Evolutionary conservation across 2,797 vertebrate genomes (phyloP), one percentile per base, ranked within the genome.

Genomic region (Poliocrania exsul): DNA sequence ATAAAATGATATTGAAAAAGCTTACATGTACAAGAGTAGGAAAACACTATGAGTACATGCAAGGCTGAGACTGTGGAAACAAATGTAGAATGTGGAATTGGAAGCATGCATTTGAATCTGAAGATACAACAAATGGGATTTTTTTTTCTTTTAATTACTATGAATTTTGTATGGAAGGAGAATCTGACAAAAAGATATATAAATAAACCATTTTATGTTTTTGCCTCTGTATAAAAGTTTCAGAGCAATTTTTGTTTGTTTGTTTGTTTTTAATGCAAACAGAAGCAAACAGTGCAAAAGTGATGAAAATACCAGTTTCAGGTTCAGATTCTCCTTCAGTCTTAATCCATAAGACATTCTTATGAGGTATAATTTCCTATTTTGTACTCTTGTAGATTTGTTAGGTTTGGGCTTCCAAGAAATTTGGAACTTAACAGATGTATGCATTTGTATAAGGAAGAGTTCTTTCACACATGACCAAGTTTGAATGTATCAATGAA

Each of bases 61-160:
- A 75, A 79, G 25, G 8, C 5, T 9, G 5, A 73, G 37, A 37
- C 31, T 72, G 50, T 66, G n/a, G 26, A 85, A 80, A 7, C 4
- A 47, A 28, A 54, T 20, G 3, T 16, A 46, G 21, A 73, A 54
- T 1, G 0, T 1, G 1, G 6, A 57, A 35, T 4, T 62, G 10
- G 28, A 80, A 81, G 3, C 2, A n/a, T 15, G 6, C 7, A 14
- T 56, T 38, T 78, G 23, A 66, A 75, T 31, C 25, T 53, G 53
- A 88, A 71, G 4, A 65, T 67, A 6, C 21, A n/a, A 12, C 6
- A 87, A 84, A 47, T 9, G 13, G 28, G 8, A 11, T 64, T 61
- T 50, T 14, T 14, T 67, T 77, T 62, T 20, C 9, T 51, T 84
- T 72, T 38, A 61, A 69, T 81, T 65, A 26, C 7, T 67, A 46